phyloP scores from a whole-genome alignment of 2,888 invertebrate genomes.

The Antheraea assamensis region DNA sequence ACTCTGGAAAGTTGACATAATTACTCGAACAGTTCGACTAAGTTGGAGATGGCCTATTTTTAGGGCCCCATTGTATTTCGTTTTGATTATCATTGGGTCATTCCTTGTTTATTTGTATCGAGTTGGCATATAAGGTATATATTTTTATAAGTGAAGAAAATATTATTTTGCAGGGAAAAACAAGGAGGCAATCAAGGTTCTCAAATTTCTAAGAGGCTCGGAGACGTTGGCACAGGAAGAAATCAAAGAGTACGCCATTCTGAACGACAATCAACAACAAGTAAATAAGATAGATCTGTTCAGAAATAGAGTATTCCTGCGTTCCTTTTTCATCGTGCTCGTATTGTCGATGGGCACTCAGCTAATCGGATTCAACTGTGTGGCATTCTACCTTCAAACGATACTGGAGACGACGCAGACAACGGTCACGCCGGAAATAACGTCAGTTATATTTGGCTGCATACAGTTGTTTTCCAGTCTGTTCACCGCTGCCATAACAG shows the following conservation, averaged over 20 bases:
- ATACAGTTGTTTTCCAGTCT: constrained; percentile 56
- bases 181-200: constrained; percentile 48
- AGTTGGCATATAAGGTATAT: no score
- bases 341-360: constrained; percentile 32
- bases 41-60: no score
- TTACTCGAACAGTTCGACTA: no score
- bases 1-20: no score
- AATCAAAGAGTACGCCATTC: constrained; percentile 50
- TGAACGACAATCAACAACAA: constrained; percentile 24
- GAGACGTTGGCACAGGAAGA: constrained; percentile 51
- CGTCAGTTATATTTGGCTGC: constrained; percentile 56
- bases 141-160: background rate
- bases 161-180: constrained; percentile 47
- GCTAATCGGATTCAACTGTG: constrained; percentile 53
- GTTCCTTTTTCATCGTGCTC: constrained; percentile 39
- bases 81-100: no score
- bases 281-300: constrained; percentile 32
- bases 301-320: constrained; percentile 39
- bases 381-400: constrained; percentile 59
- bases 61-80: no score
- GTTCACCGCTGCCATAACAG: constrained; percentile 46
- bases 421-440: constrained; percentile 49
- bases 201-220: constrained; percentile 54
- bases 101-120: no score
- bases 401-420: constrained; percentile 59